Evolutionary conservation across 2,113 vertebrate genomes (phyloP).

Genomic region (Rhineura floridana): DNA sequence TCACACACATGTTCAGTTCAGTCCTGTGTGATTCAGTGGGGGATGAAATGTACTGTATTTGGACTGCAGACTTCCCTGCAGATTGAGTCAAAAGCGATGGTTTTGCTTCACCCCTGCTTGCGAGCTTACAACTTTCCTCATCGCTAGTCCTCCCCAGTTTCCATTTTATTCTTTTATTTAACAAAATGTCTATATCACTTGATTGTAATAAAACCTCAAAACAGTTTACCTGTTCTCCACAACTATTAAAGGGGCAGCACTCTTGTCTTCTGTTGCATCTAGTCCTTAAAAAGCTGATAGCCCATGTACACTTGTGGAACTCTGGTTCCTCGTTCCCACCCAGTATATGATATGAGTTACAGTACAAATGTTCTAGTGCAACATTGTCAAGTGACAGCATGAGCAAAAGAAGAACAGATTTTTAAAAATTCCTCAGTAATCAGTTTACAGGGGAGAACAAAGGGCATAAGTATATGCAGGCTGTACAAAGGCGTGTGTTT

Average conservation of each 20-base stretch:
- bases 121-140: not conserved
- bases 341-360: too few relatives aligned
- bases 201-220: too few relatives aligned
- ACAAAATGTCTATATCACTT: too few relatives aligned
- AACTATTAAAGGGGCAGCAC: not conserved
- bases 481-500: not conserved
- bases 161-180: too few relatives aligned
- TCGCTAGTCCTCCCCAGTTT: not conserved
- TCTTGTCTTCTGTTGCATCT: not conserved
- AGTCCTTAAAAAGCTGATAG: too few relatives aligned
- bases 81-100: not conserved
- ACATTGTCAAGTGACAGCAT: not conserved
- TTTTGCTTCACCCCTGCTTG: too few relatives aligned
- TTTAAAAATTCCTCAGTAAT: not conserved
- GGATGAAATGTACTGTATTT: too few relatives aligned
- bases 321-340: too few relatives aligned
- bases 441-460: fast-evolving
- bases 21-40: not conserved
- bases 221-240: too few relatives aligned
- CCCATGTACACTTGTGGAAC: too few relatives aligned
- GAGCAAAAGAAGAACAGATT: not conserved
- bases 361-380: too few relatives aligned
- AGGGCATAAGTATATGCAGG: not conserved
- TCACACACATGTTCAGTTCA: not conserved
- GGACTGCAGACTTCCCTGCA: too few relatives aligned